Evolutionary conservation across 1,140 invertebrate species (phyloP).

Genomic region (Zaprionus ornatus): DNA sequence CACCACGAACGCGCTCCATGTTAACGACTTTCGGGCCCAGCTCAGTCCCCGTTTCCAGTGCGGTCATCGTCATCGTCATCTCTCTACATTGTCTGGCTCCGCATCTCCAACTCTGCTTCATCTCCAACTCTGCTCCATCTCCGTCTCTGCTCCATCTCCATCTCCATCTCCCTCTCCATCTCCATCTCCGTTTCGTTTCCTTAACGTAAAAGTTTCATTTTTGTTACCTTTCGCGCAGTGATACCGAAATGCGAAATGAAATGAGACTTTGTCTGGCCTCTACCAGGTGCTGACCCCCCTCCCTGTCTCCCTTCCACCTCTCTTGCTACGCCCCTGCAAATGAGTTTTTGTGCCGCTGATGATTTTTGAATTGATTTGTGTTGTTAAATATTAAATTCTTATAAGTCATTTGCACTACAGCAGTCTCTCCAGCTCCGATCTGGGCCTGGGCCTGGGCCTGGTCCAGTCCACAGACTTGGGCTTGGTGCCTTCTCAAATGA

Average conservation of each 20-base stretch:
- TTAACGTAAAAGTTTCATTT: conserved; percentile 77
- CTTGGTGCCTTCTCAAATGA: conserved; percentile 67
- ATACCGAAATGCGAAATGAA: conserved; percentile 69
- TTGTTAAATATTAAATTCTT: conserved; percentile 83
- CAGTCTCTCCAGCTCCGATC: background rate
- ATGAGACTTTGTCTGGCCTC: conserved; percentile 71
- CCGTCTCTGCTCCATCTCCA: conserved; percentile 39
- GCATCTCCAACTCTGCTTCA: too few relatives aligned
- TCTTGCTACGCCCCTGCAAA: conserved; percentile 57
- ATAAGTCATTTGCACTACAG: conserved; percentile 82
- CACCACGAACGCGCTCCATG: conserved; percentile 58
- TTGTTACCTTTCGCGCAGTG: conserved; percentile 72
- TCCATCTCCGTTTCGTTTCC: conserved; percentile 49
- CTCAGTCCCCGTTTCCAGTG: background rate
- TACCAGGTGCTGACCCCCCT: conserved; percentile 13
- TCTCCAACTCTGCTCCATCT: background rate
- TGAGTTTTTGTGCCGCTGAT: conserved; percentile 72
- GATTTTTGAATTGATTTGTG: conserved; percentile 83
- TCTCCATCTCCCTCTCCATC: background rate
- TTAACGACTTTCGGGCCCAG: conserved; percentile 68
- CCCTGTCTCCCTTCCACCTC: background rate
- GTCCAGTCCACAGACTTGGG: background rate
- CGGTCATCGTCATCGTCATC: conserved; percentile 19
- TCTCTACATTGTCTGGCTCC: background rate
- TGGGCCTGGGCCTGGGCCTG: conserved; percentile 13